Conservation (phyloP, 1,140 invertebrate genomes). For the Orius laevigatus region DNA sequence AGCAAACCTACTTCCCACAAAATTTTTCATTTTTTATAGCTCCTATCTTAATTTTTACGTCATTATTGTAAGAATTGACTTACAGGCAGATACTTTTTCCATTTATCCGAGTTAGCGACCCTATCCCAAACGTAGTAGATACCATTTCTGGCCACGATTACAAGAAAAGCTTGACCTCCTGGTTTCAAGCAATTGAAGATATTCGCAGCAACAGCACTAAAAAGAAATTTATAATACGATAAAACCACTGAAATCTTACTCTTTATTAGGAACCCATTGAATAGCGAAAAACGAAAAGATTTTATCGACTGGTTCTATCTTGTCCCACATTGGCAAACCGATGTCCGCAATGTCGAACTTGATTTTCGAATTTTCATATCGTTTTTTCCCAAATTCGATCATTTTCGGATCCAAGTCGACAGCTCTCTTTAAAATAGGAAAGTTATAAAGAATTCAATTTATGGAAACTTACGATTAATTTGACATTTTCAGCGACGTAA, state of each 20-base stretch:
- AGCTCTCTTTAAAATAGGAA: slow-evolving; percentile 18
- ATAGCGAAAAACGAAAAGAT: slow-evolving; percentile 14
- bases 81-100: not conserved
- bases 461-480: slow-evolving; percentile 11
- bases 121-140: slow-evolving; percentile 11
- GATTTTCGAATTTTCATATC: slow-evolving; percentile 20
- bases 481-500: slow-evolving; percentile 30
- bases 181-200: slow-evolving; percentile 2
- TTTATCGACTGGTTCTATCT: slow-evolving; percentile 19
- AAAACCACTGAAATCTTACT: slow-evolving; percentile 5
- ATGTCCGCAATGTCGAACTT: slow-evolving; percentile 6
- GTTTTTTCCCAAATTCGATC: slow-evolving; percentile 24
- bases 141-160: slow-evolving; percentile 5
- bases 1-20: too few species aligned
- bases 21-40: too few species aligned
- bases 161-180: slow-evolving; percentile 6
- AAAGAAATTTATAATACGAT: not conserved
- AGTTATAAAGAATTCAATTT: too few species aligned
- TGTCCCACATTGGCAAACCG: not conserved
- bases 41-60: too few species aligned
- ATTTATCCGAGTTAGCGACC: not conserved
- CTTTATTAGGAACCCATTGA: slow-evolving; percentile 11
- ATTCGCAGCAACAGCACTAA: not conserved
- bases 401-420: slow-evolving; percentile 25
- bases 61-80: too few species aligned